A percentile compares a stretch with the other conserved stretches of the same genome.
phyloP scores from a whole-genome alignment of 2,113 vertebrate genomes.

The Acrocephalus arundinaceus region DNA sequence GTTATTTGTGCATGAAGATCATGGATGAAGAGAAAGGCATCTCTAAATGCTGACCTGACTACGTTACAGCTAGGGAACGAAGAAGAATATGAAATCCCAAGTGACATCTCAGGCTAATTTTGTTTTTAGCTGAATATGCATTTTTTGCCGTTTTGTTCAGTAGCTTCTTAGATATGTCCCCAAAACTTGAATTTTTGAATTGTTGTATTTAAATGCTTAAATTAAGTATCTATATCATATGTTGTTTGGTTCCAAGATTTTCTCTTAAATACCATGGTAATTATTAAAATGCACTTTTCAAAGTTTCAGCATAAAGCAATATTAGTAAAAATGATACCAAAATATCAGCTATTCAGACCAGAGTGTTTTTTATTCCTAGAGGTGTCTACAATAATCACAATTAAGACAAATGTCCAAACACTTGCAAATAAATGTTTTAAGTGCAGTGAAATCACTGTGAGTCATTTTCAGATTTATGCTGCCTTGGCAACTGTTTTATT shows the following conservation, averaged over 20 bases:
- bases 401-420: background rate
- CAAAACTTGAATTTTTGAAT: background rate
- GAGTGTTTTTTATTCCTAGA: background rate
- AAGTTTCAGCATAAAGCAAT: background rate
- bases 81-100: background rate
- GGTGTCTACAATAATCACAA: background rate
- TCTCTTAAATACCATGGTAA: background rate
- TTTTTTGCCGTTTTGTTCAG: slow-evolving; percentile 13
- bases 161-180: background rate
- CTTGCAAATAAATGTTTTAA: background rate
- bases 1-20: background rate
- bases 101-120: background rate
- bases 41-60: background rate
- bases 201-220: background rate
- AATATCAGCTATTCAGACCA: background rate
- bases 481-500: background rate
- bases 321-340: background rate
- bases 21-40: background rate
- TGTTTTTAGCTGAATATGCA: background rate
- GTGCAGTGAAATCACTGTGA: background rate
- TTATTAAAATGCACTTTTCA: background rate
- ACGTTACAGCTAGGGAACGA: background rate
- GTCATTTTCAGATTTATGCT: background rate
- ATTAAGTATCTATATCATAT: background rate
- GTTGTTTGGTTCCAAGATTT: background rate